These are phyloP conservation scores for Diuraphis noxia DNA, from an alignment of 1,140 invertebrate genomes.

Conservation along the genomic window DNA sequence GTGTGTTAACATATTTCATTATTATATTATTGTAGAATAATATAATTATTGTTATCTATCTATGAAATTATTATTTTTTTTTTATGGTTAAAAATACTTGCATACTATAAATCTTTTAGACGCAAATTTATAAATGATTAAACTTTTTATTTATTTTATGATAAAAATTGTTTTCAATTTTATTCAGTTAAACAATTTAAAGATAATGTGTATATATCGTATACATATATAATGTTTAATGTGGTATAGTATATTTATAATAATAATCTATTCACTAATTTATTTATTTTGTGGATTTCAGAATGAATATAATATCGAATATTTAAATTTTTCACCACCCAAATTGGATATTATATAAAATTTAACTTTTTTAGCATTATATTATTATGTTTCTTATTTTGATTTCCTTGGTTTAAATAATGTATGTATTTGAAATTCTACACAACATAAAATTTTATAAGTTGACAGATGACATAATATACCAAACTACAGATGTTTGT, in stretches of 20 bases:
- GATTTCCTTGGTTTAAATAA: neutral
- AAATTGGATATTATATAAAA: no score
- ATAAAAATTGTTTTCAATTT: neutral
- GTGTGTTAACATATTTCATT: neutral
- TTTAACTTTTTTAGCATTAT: neutral
- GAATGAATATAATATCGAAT: neutral
- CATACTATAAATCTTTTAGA: neutral
- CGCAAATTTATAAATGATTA: neutral
- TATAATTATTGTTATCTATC: neutral
- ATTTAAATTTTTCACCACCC: neutral
- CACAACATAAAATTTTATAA: neutral
- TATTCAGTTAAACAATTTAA: neutral
- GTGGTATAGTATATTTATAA: no score
- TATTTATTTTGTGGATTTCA: neutral
- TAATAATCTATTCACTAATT: no score
- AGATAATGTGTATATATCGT: neutral
- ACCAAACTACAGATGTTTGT: neutral
- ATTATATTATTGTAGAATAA: neutral
- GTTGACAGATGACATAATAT: neutral
- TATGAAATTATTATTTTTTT: neutral
- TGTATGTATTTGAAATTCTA: neutral
- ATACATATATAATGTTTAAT: no score
- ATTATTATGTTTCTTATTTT: neutral
- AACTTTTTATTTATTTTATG: neutral
- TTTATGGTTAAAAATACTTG: neutral